Evolutionary conservation across 2,113 vertebrate species (phyloP), one percentile per base, ranked within the genome.

Genomic region (Agapornis roseicollis): DNA sequence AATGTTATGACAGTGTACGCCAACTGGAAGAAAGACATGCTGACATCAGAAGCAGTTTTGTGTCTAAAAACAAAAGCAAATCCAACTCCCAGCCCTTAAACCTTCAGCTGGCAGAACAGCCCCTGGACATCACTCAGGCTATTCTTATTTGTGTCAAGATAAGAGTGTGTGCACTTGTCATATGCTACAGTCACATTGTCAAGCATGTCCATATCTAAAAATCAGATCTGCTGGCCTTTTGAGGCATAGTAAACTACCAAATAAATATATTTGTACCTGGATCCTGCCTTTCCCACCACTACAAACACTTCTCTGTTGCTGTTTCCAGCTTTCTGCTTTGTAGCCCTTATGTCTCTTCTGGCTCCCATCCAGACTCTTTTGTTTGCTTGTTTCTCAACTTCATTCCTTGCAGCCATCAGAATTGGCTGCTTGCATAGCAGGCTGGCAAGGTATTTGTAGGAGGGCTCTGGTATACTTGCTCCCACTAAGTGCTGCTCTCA

Each of bases 381-480:
- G 35, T 76, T 85, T 76, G 33, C 63, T 77, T 88, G 41, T 64
- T 92, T 90, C 90, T 83, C 76, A 50, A 35, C 83, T 94, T 92
- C 46, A 37, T 86, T 78, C 72, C 85, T 97, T 55, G 60, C 64
- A 92, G 85, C 76, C 88, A 92, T 77, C 90, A 64, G 60, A 78
- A 74, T 31, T 63, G 76, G 12, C 72, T 94, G 60, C 64, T 78
- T 60, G 15, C 16, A 1, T 89, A 91, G 90, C 93, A 90, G 65
- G 8, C 53, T 81, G 94, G 89, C 92, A 95, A 76, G 9, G 60
- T 70, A 71, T 84, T 95, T 86, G 60, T 77, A 84, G 69, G 8
- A 74, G 33, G 69, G 86, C 61, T 80, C 49, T 83, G n/a, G 46
- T 71, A 24, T 88, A 49, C 58, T 92, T 86, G 46, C 60, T 88